Conservation (phyloP, 2,888 invertebrate genomes). For the Parnassius smintheus region DNA sequence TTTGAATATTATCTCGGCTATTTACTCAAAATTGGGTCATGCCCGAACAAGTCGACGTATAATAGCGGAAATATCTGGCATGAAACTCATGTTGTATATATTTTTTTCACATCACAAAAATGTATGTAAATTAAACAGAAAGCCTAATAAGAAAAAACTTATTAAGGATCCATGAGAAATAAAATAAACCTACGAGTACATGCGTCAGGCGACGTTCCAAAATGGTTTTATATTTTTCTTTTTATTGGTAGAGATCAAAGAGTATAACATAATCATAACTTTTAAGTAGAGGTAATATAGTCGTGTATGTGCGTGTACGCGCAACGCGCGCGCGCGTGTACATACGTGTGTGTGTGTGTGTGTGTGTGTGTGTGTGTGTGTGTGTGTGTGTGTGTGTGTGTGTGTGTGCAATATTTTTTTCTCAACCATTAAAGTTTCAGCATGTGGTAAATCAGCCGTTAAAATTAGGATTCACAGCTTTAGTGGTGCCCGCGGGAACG, state of each 20-base stretch:
- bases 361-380: too few relatives aligned
- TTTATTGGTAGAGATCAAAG: background rate
- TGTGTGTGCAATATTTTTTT: too few relatives aligned
- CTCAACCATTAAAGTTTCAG: too few relatives aligned
- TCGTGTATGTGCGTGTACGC: too few relatives aligned
- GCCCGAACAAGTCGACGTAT: constrained; percentile 35
- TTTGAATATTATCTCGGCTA: constrained; percentile 66
- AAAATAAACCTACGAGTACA: background rate
- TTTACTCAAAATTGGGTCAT: constrained; percentile 46
- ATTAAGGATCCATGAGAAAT: background rate
- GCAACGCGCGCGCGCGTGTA: too few relatives aligned
- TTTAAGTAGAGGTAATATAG: too few relatives aligned
- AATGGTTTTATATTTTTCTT: background rate
- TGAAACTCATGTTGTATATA: constrained; percentile 3
- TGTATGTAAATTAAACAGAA: background rate
- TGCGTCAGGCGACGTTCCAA: background rate
- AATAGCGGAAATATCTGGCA: constrained; percentile 19
- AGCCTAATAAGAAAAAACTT: background rate
- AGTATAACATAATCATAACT: background rate
- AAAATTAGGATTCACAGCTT: too few relatives aligned
- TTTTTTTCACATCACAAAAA: constrained; percentile 12
- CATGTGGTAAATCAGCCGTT: too few relatives aligned
- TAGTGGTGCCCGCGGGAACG: too few relatives aligned
- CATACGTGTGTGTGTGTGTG: too few relatives aligned
- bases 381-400: too few relatives aligned